Conservation (phyloP, 2,888 invertebrate genomes). For the Acleris emargana region DNA sequence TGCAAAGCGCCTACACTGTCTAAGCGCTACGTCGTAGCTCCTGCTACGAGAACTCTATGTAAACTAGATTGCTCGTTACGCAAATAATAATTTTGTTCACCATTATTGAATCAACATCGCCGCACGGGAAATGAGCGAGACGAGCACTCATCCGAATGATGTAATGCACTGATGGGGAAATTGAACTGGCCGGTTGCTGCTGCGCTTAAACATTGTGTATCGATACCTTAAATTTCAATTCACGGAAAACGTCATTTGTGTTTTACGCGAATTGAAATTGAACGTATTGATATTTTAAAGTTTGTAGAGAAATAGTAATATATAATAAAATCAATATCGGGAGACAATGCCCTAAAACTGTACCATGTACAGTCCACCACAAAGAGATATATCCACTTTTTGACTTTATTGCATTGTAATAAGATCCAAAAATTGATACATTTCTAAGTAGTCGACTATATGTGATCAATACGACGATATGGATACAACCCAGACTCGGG, state of each 20-base stretch:
- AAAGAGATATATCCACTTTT: too few relatives aligned
- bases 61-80: not conserved
- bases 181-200: not conserved
- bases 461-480: too few relatives aligned
- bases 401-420: too few relatives aligned
- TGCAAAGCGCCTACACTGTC: too few relatives aligned
- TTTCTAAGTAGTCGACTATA: too few relatives aligned
- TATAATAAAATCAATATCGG: too few relatives aligned
- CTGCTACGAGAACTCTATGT: slow-evolving; percentile 1
- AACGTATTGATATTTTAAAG: too few relatives aligned
- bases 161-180: not conserved
- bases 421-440: too few relatives aligned
- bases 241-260: not conserved
- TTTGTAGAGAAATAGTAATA: too few relatives aligned
- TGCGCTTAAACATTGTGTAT: not conserved
- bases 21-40: slow-evolving; percentile 39
- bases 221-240: not conserved
- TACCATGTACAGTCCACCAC: too few relatives aligned
- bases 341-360: too few relatives aligned
- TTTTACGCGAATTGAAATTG: not conserved
- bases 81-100: not conserved
- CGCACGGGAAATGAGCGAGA: not conserved
- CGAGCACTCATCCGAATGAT: not conserved
- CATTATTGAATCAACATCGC: not conserved
- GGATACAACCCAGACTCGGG: too few relatives aligned